These are phyloP conservation scores for Holothuria glaberrima DNA, from an alignment of 35 echinoderm and acorn worm genomes.

Conservation along the genomic window DNA sequence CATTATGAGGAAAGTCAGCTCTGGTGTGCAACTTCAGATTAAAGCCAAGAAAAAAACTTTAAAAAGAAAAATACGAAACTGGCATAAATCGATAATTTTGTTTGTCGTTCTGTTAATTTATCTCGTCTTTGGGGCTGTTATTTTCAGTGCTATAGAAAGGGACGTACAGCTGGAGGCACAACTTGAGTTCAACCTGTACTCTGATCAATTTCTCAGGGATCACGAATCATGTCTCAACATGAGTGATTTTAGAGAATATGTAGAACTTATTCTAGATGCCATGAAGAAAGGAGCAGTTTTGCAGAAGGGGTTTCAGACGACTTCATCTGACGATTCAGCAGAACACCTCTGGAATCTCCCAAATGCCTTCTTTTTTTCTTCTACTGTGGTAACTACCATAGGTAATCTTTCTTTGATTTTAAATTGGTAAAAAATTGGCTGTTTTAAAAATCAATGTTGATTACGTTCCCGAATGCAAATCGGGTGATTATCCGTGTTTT, in stretches of 20 bases:
- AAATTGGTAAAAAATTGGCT: too few relatives aligned
- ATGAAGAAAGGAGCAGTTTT: constrained; percentile 53
- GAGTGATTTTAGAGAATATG: constrained; percentile 27
- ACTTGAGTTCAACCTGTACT: background rate
- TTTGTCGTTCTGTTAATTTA: constrained; percentile 56
- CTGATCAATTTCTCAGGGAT: background rate
- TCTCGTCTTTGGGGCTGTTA: constrained; percentile 57
- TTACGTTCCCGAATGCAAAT: too few relatives aligned
- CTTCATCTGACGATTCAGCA: background rate
- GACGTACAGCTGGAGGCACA: constrained; percentile 41
- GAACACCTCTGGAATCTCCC: constrained; percentile 53
- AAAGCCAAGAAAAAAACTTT: background rate
- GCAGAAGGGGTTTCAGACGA: background rate
- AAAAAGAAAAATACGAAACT: constrained; percentile 54
- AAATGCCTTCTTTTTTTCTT: constrained; percentile 75
- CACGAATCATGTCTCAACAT: constrained; percentile 32
- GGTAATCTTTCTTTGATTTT: constrained; percentile 12
- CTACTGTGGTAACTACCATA: constrained; percentile 73
- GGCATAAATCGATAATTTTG: constrained; percentile 63
- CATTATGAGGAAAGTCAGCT: constrained; percentile 13
- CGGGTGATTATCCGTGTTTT: too few relatives aligned
- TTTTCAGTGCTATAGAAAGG: constrained; percentile 61
- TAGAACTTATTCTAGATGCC: constrained; percentile 40
- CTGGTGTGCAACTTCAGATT: constrained; percentile 1
- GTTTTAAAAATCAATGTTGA: too few relatives aligned